Conservation (phyloP, 1,140 invertebrate species). For the Hycleus phaleratus region DNA sequence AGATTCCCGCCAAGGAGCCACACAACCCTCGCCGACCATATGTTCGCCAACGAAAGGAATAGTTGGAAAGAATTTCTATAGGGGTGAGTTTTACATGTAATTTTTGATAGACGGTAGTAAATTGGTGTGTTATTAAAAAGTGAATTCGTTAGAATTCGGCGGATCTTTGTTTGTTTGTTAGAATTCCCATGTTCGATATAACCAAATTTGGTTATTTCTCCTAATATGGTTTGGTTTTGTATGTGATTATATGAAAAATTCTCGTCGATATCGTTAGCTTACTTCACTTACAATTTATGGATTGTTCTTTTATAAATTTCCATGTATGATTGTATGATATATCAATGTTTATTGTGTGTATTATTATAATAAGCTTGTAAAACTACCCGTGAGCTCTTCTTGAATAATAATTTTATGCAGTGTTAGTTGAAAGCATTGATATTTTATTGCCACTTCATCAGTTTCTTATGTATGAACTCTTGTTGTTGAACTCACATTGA, state of each 20-base stretch:
- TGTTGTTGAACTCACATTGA: not conserved
- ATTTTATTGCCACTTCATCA: constrained; percentile 9
- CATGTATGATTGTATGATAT: no score
- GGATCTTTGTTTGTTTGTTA: not conserved
- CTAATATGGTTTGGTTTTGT: constrained; percentile 8
- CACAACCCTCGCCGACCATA: constrained; percentile 13
- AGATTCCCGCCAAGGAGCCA: constrained; percentile 11
- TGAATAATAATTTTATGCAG: constrained; percentile 11
- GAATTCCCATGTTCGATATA: constrained; percentile 5
- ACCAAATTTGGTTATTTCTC: not conserved
- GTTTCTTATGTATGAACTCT: not conserved
- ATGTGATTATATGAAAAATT: not conserved
- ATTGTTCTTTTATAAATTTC: no score
- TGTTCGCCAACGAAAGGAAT: not conserved
- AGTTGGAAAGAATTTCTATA: no score
- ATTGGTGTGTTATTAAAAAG: no score
- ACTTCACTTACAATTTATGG: no score
- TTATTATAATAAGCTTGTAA: no score
- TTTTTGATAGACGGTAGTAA: no score
- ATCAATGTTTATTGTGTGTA: no score
- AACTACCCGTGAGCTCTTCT: constrained; percentile 4
- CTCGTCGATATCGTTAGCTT: no score
- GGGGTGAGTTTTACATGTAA: no score
- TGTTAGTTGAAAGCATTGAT: constrained; percentile 4
- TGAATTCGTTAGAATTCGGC: no score